Conservation (phyloP, 1,140 invertebrate genomes). For the Amphibalanus amphitrite region DNA sequence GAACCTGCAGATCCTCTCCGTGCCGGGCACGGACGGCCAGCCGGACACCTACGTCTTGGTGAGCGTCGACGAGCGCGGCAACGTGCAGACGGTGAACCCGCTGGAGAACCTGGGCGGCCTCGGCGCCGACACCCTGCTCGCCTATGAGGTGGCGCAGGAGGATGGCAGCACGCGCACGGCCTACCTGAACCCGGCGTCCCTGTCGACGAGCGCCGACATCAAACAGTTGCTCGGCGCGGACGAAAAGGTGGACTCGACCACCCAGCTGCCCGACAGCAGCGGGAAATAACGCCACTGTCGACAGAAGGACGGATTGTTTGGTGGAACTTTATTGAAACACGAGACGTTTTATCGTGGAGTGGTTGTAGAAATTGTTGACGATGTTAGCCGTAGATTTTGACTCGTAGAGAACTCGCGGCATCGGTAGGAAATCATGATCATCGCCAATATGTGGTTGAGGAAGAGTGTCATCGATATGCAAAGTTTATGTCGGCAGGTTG, state of each 20-base stretch:
- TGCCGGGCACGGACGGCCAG: not conserved
- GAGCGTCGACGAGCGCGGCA: not conserved
- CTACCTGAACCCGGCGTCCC: not conserved
- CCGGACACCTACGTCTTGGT: not conserved
- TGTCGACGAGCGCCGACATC: not conserved
- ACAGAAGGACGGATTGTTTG: too few species aligned
- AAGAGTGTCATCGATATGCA: too few species aligned
- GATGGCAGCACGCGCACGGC: constrained; percentile 3
- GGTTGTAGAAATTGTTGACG: too few species aligned
- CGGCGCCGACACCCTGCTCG: not conserved
- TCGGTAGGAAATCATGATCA: too few species aligned
- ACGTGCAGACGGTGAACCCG: not conserved
- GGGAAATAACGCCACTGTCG: not conserved
- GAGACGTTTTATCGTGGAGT: too few species aligned
- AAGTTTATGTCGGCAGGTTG: too few species aligned
- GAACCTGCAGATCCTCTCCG: not conserved
- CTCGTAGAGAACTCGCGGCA: too few species aligned
- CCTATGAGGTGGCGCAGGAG: not conserved
- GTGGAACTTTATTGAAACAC: too few species aligned
- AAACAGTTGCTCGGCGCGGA: not conserved
- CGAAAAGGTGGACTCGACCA: not conserved
- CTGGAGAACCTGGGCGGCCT: not conserved
- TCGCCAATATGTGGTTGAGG: too few species aligned
- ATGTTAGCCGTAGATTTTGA: too few species aligned
- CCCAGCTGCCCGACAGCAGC: not conserved